phyloP scores from a whole-genome alignment of 2,888 invertebrate species.

The Euclidia mi region DNA sequence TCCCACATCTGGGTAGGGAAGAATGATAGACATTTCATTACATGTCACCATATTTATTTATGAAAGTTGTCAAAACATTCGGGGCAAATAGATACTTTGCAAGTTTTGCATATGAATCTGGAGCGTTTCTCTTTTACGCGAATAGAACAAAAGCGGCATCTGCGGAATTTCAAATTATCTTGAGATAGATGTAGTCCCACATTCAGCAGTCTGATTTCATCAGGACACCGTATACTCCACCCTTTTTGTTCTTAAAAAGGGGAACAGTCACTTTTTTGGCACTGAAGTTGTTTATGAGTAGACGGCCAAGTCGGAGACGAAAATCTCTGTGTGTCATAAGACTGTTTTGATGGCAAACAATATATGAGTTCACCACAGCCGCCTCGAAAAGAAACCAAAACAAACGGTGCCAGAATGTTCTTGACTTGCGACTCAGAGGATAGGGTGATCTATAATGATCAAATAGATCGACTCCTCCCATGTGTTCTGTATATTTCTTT shows the following conservation, averaged over 20 bases:
- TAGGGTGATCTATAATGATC: conserved; percentile 26
- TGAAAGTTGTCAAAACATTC: conserved; percentile 25
- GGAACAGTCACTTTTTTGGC: conserved; percentile 11
- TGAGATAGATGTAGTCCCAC: conserved; percentile 18
- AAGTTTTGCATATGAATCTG: conserved; percentile 23
- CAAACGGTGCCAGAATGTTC: conserved; percentile 23
- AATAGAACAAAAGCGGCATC: conserved; percentile 21
- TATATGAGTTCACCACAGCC: conserved; percentile 26
- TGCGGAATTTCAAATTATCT: conserved; percentile 21
- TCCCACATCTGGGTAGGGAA: conserved; percentile 23
- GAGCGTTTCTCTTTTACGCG: conserved; percentile 22
- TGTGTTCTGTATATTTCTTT: conserved; percentile 24
- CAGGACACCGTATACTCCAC: conserved; percentile 19
- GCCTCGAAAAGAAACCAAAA: conserved; percentile 28
- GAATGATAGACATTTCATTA: conserved; percentile 23
- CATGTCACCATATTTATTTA: conserved; percentile 24
- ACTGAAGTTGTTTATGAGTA: conserved; percentile 18
- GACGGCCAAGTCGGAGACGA: conserved; percentile 23
- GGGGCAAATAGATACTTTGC: conserved; percentile 22
- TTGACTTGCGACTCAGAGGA: conserved; percentile 20
- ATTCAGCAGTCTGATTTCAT: conserved; percentile 21
- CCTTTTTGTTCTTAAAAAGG: conserved; percentile 21
- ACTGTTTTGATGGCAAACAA: conserved; percentile 19
- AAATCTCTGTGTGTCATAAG: conserved; percentile 18
- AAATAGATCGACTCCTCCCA: conserved; percentile 28